Evolutionary conservation across 2,113 vertebrate species (phyloP).

Genomic region (Cichladusa arquata): DNA sequence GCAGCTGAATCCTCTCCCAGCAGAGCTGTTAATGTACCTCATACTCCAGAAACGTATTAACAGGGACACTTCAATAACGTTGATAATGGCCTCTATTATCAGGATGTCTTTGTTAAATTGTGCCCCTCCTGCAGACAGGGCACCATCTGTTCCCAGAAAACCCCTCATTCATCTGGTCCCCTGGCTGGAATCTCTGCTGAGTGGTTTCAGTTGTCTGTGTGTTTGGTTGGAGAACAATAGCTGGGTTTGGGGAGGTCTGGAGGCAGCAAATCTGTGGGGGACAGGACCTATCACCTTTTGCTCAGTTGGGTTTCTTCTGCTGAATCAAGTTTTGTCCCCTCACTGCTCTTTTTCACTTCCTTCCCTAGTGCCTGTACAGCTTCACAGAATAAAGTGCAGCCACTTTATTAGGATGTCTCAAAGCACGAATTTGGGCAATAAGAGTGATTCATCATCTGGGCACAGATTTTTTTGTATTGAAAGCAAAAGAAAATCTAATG

Average conservation of each 20-base stretch:
- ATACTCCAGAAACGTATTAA: constrained; percentile 20
- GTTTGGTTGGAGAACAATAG: constrained; percentile 54
- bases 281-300: not conserved
- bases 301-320: not conserved
- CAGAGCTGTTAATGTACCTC: not conserved
- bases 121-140: constrained; percentile 36
- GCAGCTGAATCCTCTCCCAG: not conserved
- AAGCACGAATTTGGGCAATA: not conserved
- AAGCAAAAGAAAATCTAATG: not conserved
- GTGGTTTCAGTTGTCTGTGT: constrained; percentile 41
- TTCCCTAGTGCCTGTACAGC: not conserved
- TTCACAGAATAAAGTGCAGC: not conserved
- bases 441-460: not conserved
- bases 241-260: not conserved
- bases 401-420: not conserved
- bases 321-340: not conserved
- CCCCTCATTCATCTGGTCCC: constrained; percentile 45
- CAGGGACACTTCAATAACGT: constrained; percentile 31
- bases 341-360: not conserved
- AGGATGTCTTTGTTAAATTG: constrained; percentile 51
- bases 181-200: constrained; percentile 2
- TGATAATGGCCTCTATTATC: constrained; percentile 38
- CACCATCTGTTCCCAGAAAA: constrained; percentile 71
- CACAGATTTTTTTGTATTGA: not conserved
- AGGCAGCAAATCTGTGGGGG: not conserved